Conservation (phyloP, 1,140 invertebrate genomes). For the Rhynchophorus ferrugineus region DNA sequence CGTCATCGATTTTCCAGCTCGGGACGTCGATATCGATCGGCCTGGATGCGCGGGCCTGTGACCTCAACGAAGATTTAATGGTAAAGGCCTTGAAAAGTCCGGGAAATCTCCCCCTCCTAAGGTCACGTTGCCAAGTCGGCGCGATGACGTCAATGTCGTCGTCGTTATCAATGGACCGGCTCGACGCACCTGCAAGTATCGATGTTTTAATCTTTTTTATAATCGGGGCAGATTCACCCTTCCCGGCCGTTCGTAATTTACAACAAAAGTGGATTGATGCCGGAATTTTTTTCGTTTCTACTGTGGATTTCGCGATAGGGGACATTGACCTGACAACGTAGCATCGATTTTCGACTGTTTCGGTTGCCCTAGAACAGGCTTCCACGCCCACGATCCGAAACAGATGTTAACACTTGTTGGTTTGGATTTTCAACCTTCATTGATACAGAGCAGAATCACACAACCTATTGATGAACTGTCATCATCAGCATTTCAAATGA, state of each 20-base stretch:
- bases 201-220: too few species aligned
- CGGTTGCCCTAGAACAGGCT: slow-evolving; percentile 1
- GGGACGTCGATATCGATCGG: too few species aligned
- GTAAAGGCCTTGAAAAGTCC: slow-evolving; percentile 7
- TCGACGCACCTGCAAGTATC: too few species aligned
- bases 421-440: too few species aligned
- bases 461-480: too few species aligned
- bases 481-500: too few species aligned
- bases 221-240: too few species aligned
- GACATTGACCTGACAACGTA: neutral
- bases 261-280: neutral
- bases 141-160: slow-evolving; percentile 1
- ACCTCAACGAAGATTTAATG: slow-evolving; percentile 5
- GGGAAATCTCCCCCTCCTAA: neutral
- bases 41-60: slow-evolving; percentile 2
- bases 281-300: too few species aligned
- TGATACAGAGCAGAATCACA: too few species aligned
- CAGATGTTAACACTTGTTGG: slow-evolving; percentile 12
- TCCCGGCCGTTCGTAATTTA: too few species aligned
- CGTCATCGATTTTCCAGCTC: neutral
- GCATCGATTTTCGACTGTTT: slow-evolving; percentile 1
- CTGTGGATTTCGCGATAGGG: too few species aligned
- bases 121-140: neutral
- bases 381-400: slow-evolving; percentile 5
- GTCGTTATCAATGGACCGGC: neutral